Evolutionary conservation across 37 sponge, comb jelly and placozoan species (phyloP), one percentile per base, ranked within the genome.

Genomic region (Hormiphora californensis): DNA sequence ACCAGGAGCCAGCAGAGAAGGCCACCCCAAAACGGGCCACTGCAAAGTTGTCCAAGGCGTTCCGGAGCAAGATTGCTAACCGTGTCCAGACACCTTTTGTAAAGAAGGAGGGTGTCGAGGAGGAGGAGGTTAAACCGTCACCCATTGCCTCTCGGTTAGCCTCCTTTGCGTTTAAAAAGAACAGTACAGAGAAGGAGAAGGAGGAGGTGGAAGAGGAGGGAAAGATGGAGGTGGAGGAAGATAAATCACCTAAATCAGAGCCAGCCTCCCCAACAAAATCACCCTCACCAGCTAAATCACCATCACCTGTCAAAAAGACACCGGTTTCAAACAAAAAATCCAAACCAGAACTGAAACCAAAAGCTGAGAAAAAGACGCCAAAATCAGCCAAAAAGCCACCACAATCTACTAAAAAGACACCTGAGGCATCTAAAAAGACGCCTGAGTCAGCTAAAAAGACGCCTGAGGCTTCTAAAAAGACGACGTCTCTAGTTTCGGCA

Each of bases 21-120:
- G 25, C 28, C 25, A 73, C 43, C 9, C 81, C 81, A 15, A 73
- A 73, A 73, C 81, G 81, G 12, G 8, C 40, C 40, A 73, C 81
- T 2, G 81, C 81, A 22, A 73, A 73, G 38, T 36, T 73, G 8
- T 73, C 81, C 44, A 73, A 73, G 38, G 81, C 40, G 44, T 73
- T 73, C 27, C 40, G 46, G 43, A 43, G 46, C 0, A 73, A 41
- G 25, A 4, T 73, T 9, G 38, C 35, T 33, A 73, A 73, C 44
- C 41, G 81, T 4, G 81, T 73, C 9, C 81, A 73, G 23, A 73
- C 81, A 4, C 81, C 81, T 19, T 46, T 43, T 28, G 36, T 33
- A 0, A 33, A 33, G 15, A 73, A 73, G 25, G 27, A n/a, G 9
- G 43, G 25, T 22, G 23, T 57, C 5, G 81, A 73, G 43, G 81